Evolutionary conservation across 2,113 vertebrate genomes (phyloP).

Genomic region (Megalops atlanticus): DNA sequence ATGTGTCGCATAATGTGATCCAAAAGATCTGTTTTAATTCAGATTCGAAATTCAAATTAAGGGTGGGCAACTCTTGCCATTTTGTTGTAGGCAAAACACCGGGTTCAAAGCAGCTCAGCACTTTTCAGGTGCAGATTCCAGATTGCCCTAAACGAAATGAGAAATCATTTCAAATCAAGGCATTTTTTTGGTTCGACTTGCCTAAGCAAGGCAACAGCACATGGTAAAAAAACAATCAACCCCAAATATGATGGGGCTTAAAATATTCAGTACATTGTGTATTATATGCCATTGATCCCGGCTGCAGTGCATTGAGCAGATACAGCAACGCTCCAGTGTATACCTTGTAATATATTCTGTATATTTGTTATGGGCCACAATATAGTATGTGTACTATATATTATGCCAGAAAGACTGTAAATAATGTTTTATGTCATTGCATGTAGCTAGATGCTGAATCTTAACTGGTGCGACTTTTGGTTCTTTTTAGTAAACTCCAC

Average conservation of each 20-base stretch:
- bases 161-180: neutral
- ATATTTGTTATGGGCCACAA: slow-evolving; percentile 57
- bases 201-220: neutral
- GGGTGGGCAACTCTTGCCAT: neutral
- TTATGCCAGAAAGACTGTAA: slow-evolving; percentile 68
- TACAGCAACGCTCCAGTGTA: slow-evolving; percentile 51
- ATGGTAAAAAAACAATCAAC: neutral
- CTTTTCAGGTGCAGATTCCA: neutral
- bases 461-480: slow-evolving; percentile 70
- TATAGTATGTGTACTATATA: slow-evolving; percentile 67
- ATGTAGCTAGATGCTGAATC: slow-evolving; percentile 78
- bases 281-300: slow-evolving; percentile 42
- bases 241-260: neutral
- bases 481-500: slow-evolving; percentile 73
- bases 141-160: neutral
- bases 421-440: slow-evolving; percentile 73
- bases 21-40: neutral
- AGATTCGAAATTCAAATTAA: neutral
- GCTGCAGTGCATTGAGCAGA: slow-evolving; percentile 38
- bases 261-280: slow-evolving; percentile 37
- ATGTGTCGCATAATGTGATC: neutral
- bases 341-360: slow-evolving; percentile 67
- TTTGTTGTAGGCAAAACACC: neutral
- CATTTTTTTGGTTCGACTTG: neutral
- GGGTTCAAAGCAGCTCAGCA: neutral